Conservation (phyloP, 2,113 vertebrate genomes). For the Psophia crepitans region DNA sequence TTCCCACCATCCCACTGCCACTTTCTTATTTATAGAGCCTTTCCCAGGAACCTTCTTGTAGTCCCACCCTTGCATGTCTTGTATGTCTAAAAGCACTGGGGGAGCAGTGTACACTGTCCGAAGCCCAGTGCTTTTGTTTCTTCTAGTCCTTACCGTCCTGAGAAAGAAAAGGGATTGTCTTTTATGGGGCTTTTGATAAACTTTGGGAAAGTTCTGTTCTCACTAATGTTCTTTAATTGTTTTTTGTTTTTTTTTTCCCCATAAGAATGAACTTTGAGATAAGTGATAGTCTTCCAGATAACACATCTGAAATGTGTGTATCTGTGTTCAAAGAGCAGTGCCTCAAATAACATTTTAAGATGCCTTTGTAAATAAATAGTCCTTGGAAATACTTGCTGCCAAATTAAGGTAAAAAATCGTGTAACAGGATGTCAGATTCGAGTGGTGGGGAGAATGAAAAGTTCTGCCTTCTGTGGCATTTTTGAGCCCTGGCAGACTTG, state of each 20-base stretch:
- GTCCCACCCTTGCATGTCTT: background rate
- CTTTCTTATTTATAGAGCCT: slow-evolving; percentile 41
- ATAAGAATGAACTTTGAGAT: background rate
- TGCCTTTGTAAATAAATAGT: slow-evolving; percentile 13
- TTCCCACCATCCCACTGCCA: slow-evolving; percentile 30
- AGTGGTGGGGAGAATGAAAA: background rate
- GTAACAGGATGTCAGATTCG: background rate
- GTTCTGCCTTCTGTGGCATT: background rate
- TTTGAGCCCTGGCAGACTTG: background rate
- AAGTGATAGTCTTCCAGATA: background rate
- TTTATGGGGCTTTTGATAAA: background rate
- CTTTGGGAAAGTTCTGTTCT: background rate
- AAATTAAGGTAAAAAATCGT: background rate
- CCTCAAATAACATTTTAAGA: slow-evolving; percentile 38
- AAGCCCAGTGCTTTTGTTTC: background rate
- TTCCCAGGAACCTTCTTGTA: background rate
- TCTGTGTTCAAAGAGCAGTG: background rate
- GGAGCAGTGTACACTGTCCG: background rate
- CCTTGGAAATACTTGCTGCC: background rate
- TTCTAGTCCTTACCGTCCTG: background rate
- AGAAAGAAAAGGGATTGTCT: background rate
- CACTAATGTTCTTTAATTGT: background rate
- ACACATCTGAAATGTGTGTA: background rate
- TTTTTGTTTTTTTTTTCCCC: background rate
- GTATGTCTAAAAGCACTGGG: background rate